These are phyloP conservation scores for Homarus gammarus DNA, from an alignment of 2,888 invertebrate species.

Conservation along the genomic window DNA sequence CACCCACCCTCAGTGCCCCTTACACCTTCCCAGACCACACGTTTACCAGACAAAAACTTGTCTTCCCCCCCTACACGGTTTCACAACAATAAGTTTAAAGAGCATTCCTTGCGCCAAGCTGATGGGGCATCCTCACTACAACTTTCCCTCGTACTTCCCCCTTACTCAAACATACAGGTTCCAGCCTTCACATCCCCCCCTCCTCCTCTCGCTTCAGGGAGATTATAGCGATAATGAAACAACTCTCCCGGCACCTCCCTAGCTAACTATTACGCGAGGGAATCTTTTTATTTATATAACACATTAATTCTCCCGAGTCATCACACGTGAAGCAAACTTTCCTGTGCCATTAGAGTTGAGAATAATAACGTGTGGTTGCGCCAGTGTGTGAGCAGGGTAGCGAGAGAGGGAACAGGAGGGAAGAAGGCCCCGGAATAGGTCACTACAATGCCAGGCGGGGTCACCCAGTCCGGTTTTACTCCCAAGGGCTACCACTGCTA, in stretches of 20 bases:
- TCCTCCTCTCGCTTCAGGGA: neutral
- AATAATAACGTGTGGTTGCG: too few species aligned
- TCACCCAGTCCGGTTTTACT: neutral
- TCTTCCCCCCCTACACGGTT: neutral
- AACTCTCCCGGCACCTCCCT: too few species aligned
- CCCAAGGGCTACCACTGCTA: neutral
- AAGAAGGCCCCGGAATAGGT: neutral
- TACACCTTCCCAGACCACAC: neutral
- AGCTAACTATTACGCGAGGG: too few species aligned
- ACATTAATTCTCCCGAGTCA: too few species aligned
- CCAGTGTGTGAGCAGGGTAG: neutral
- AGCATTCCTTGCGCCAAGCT: neutral
- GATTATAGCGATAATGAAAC: too few species aligned
- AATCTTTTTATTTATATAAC: too few species aligned
- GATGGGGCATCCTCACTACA: neutral
- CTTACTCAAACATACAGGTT: neutral
- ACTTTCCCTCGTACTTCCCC: neutral
- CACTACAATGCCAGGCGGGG: neutral
- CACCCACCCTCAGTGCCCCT: neutral
- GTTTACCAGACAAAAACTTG: neutral
- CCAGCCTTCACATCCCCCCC: neutral
- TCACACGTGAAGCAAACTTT: too few species aligned
- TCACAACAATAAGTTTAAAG: neutral
- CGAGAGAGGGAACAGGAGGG: neutral
- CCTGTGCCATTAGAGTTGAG: too few species aligned